phyloP scores from a whole-genome alignment of 2,113 vertebrate species.

The Dendropsophus ebraccatus region DNA sequence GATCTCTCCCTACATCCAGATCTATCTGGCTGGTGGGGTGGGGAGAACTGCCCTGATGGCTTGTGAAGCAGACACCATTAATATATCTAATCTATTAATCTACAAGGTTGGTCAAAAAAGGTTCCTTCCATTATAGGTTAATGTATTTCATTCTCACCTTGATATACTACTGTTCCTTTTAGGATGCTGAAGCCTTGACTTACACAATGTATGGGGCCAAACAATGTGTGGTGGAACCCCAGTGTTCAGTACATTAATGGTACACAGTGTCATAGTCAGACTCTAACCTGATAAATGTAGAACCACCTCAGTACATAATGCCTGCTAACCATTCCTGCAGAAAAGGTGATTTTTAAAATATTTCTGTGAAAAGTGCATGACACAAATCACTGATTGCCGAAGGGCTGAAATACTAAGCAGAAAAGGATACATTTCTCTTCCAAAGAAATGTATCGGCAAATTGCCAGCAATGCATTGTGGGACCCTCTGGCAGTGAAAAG shows the following conservation, averaged over 20 bases:
- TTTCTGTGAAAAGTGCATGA: neutral
- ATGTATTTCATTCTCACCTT: neutral
- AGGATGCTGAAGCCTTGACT: neutral
- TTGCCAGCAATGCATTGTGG: constrained; percentile 32
- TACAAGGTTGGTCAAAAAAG: neutral
- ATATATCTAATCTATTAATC: too few species aligned
- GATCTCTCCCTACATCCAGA: too few species aligned
- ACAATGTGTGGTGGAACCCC: neutral
- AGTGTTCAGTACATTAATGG: neutral
- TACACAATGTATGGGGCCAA: neutral
- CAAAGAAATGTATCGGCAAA: constrained; percentile 19
- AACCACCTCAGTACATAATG: neutral
- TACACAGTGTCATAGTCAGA: too few species aligned
- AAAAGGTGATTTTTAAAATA: constrained; percentile 1
- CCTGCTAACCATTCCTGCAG: neutral
- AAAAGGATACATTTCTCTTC: constrained; percentile 3
- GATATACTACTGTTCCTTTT: neutral
- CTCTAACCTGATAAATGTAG: neutral
- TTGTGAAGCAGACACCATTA: too few species aligned
- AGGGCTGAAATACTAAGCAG: neutral
- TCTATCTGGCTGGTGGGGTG: too few species aligned
- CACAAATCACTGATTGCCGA: constrained; percentile 21
- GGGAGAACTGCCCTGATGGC: too few species aligned
- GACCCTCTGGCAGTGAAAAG: constrained; percentile 36
- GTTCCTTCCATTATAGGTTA: neutral